Conservation (phyloP, 2,888 invertebrate species). For the Stenoptilia bipunctidactyla region DNA sequence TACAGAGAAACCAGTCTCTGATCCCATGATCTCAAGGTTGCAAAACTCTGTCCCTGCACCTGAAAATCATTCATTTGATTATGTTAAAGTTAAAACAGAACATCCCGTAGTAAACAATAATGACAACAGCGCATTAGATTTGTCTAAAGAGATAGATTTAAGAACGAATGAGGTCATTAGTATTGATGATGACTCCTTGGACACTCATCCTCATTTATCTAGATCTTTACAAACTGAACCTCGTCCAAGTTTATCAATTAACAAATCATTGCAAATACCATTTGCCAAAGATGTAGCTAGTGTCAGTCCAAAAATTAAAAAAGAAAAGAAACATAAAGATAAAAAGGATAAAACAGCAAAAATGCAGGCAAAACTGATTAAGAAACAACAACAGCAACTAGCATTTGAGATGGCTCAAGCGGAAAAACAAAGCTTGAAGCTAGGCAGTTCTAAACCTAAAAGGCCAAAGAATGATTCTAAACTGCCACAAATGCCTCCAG, state of each 20-base stretch:
- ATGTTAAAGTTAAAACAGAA: conserved; percentile 40
- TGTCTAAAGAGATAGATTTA: conserved; percentile 60
- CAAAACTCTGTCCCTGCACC: conserved; percentile 39
- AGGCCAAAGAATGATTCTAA: conserved; percentile 55
- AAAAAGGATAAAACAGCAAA: conserved; percentile 63
- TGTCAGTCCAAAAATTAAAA: conserved; percentile 70
- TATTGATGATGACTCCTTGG: conserved; percentile 61
- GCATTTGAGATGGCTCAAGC: conserved; percentile 51
- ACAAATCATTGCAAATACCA: conserved; percentile 54
- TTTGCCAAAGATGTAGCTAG: conserved; percentile 66
- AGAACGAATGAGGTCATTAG: conserved; percentile 62
- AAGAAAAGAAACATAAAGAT: conserved; percentile 69
- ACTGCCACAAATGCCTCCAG: conserved; percentile 49
- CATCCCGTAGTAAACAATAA: conserved; percentile 62
- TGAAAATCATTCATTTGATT: conserved; percentile 34
- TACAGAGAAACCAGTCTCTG: conserved; percentile 49
- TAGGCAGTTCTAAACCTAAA: conserved; percentile 41
- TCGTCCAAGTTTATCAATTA: conserved; percentile 49
- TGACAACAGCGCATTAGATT: conserved; percentile 62
- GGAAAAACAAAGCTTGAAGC: conserved; percentile 47
- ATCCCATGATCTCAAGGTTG: conserved; percentile 55
- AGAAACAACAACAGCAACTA: conserved; percentile 57
- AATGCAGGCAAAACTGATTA: conserved; percentile 54
- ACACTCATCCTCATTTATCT: conserved; percentile 32
- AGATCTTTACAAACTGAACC: conserved; percentile 29